Percentiles rank a stretch among this genome's conserved stretches.
phyloP scores from a whole-genome alignment of 1,140 invertebrate species.

The Laupala kohalensis region DNA sequence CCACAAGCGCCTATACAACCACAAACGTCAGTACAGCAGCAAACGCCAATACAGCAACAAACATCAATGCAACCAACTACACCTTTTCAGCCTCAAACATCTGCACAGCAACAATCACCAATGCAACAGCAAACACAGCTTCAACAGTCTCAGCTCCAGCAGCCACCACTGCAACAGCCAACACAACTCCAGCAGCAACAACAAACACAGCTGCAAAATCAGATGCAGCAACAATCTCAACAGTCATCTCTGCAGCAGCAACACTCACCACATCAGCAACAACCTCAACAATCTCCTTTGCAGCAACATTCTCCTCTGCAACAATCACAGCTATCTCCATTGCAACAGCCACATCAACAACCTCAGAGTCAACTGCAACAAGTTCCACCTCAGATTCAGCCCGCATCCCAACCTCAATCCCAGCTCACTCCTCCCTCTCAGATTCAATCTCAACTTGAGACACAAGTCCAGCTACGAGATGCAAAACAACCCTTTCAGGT shows the following conservation, averaged over 20 bases:
- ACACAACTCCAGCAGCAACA: not conserved
- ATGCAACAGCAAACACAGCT: not conserved
- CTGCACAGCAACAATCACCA: not conserved
- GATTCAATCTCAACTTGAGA: too few relatives aligned
- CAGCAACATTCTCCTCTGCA: not conserved
- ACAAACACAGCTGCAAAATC: not conserved
- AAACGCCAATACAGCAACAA: not conserved
- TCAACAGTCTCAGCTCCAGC: not conserved
- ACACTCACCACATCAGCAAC: too few relatives aligned
- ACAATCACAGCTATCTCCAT: not conserved
- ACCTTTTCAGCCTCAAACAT: not conserved
- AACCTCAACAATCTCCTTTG: not conserved
- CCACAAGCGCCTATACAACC: not conserved
- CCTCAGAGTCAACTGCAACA: too few relatives aligned
- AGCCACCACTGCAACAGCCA: not conserved
- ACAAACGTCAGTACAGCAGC: not conserved
- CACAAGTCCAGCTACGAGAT: too few relatives aligned
- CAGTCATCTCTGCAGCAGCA: not conserved
- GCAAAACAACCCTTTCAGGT: not conserved
- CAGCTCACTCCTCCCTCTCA: too few relatives aligned
- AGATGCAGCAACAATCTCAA: not conserved
- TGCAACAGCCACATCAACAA: too few relatives aligned
- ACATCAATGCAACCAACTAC: not conserved
- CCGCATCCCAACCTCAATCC: too few relatives aligned
- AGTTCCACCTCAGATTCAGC: too few relatives aligned